These are phyloP conservation scores for Papilio demoleus DNA, from an alignment of 2,888 invertebrate genomes.

Conservation along the genomic window DNA sequence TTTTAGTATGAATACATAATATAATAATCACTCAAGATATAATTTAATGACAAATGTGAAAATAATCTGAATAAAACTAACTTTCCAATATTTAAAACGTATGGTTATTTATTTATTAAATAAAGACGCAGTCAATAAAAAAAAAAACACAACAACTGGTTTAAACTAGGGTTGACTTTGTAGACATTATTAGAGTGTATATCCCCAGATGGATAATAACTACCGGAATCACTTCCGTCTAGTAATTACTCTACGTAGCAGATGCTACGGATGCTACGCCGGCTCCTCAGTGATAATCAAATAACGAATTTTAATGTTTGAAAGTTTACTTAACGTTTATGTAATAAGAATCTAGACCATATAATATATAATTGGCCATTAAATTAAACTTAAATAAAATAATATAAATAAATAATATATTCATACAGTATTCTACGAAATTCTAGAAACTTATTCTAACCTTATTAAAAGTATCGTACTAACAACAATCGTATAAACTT, in stretches of 20 bases:
- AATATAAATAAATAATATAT: too few species aligned
- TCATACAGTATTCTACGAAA: not conserved
- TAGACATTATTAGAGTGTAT: conserved; percentile 19
- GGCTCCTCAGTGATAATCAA: conserved; percentile 13
- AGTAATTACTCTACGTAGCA: conserved; percentile 32
- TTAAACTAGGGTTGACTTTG: conserved; percentile 16
- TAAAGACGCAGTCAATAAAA: too few species aligned
- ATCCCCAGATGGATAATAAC: conserved; percentile 36
- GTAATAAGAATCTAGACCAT: not conserved
- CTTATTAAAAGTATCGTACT: not conserved
- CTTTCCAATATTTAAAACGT: too few species aligned
- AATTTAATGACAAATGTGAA: too few species aligned
- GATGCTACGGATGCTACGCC: conserved; percentile 25
- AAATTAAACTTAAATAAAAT: too few species aligned
- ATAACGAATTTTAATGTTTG: conserved; percentile 9
- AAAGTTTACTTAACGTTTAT: conserved; percentile 1
- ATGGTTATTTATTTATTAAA: too few species aligned
- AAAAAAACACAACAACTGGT: not conserved
- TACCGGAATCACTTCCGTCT: conserved; percentile 24
- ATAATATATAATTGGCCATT: too few species aligned
- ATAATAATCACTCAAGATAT: too few species aligned
- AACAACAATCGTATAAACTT: not conserved
- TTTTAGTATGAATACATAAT: too few species aligned
- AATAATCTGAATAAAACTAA: too few species aligned
- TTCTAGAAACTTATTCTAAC: not conserved